A percentile compares a stretch with the other conserved stretches of the same genome.
Evolutionary conservation across 2,888 invertebrate genomes (phyloP).

Genomic region (Homarus gammarus): DNA sequence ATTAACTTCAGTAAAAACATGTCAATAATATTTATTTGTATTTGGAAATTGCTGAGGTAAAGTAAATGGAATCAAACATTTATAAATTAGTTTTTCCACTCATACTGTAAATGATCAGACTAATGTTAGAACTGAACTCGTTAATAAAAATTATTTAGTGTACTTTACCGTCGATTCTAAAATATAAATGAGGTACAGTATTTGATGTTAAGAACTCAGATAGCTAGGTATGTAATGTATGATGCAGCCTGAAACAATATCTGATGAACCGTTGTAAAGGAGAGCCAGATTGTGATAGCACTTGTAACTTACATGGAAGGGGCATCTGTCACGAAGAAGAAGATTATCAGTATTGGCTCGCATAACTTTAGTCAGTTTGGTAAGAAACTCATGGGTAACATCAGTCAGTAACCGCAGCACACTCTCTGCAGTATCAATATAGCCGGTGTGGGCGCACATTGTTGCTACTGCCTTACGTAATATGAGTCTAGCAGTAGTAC

Average conservation of each 20-base stretch:
- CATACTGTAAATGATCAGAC: too few species aligned
- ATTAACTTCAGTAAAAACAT: too few species aligned
- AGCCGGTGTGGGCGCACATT: constrained; percentile 73
- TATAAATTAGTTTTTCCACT: too few species aligned
- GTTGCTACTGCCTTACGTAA: constrained; percentile 74
- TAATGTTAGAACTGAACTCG: too few species aligned
- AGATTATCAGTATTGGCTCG: constrained; percentile 71
- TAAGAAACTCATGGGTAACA: constrained; percentile 68
- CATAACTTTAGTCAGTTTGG: constrained; percentile 60
- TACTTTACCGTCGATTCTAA: not conserved
- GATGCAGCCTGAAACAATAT: too few species aligned
- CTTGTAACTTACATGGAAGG: constrained; percentile 71
- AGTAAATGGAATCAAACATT: too few species aligned
- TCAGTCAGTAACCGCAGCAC: constrained; percentile 73
- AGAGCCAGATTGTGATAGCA: too few species aligned
- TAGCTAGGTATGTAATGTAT: too few species aligned
- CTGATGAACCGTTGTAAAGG: too few species aligned
- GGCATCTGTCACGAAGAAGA: constrained; percentile 67
- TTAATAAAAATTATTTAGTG: not conserved
- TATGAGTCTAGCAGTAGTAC: constrained; percentile 68
- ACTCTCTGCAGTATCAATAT: constrained; percentile 74
- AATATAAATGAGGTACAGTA: not conserved
- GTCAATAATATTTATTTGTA: too few species aligned
- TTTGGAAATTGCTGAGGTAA: too few species aligned
- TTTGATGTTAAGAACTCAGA: too few species aligned